A percentile compares a stretch with the other conserved stretches of the same genome.
phyloP scores from a whole-genome alignment of 2,113 vertebrate species.

The Chionis minor region DNA sequence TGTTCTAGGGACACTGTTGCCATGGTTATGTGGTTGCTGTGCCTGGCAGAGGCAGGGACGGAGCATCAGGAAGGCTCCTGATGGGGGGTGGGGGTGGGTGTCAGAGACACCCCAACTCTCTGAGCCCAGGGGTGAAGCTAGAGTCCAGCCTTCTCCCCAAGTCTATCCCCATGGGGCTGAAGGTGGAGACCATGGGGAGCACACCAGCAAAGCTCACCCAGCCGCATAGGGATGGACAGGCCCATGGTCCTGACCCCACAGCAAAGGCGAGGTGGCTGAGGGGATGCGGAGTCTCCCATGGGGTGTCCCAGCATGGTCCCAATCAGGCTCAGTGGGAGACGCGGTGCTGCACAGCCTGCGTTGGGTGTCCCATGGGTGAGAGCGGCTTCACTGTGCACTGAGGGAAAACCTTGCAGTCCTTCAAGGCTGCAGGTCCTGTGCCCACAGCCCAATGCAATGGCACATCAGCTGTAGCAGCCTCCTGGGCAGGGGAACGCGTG shows the following conservation, averaged over 20 bases:
- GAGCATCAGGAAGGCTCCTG: neutral
- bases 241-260: fast-evolving
- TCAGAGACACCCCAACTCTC: neutral
- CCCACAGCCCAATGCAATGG: fast-evolving
- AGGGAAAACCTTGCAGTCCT: neutral
- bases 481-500: neutral
- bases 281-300: fast-evolving
- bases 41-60: neutral
- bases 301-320: neutral
- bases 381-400: neutral
- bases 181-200: neutral
- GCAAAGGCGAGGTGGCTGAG: neutral
- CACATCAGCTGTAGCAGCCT: fast-evolving
- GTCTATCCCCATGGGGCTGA: fast-evolving
- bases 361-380: neutral
- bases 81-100: no score
- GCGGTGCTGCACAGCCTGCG: fast-evolving
- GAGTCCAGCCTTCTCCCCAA: neutral
- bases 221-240: fast-evolving
- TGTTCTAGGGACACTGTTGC: constrained; percentile 53
- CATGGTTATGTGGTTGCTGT: constrained; percentile 21
- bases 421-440: neutral
- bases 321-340: neutral
- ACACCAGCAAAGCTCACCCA: neutral
- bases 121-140: neutral